These are phyloP conservation scores for Buphagus erythrorhynchus DNA, from an alignment of 2,797 vertebrate species.

Conservation along the genomic window DNA sequence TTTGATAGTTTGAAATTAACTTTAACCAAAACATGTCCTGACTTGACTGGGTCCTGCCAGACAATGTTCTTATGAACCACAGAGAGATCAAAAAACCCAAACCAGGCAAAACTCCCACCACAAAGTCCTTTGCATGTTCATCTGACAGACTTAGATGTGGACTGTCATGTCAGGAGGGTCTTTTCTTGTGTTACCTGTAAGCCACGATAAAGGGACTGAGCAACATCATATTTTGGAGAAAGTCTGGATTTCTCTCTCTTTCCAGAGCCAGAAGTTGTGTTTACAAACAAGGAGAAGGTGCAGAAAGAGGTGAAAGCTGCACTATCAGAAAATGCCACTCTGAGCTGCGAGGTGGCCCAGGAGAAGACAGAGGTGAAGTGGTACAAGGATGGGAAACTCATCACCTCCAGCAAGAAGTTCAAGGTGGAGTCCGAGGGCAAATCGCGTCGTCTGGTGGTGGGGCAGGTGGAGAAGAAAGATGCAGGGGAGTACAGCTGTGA, in stretches of 20 bases:
- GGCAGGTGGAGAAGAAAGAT: conserved; percentile 74
- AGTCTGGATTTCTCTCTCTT: background rate
- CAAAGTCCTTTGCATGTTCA: background rate
- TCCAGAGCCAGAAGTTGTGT: conserved; percentile 9
- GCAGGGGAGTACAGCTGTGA: conserved; percentile 82
- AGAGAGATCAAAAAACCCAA: background rate
- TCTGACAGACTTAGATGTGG: too few species aligned
- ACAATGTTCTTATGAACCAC: background rate
- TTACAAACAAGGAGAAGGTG: conserved; percentile 39
- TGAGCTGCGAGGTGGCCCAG: conserved; percentile 84
- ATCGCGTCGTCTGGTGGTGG: conserved; percentile 2
- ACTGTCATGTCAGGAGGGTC: background rate
- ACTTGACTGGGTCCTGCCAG: background rate
- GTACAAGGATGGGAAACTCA: conserved; percentile 83
- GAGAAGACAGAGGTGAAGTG: conserved; percentile 80
- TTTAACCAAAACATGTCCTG: background rate
- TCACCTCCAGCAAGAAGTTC: conserved; percentile 84
- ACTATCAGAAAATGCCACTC: background rate
- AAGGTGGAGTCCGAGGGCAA: conserved; percentile 74
- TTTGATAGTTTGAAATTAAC: fast-evolving
- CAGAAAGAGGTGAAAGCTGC: conserved; percentile 73
- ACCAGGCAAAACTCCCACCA: fast-evolving
- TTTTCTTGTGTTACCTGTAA: background rate
- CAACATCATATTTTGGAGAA: fast-evolving
- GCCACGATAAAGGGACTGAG: fast-evolving